Base-by-base conservation (phyloP, 1,140 invertebrate genomes). In the Magallana gigas region DNA sequence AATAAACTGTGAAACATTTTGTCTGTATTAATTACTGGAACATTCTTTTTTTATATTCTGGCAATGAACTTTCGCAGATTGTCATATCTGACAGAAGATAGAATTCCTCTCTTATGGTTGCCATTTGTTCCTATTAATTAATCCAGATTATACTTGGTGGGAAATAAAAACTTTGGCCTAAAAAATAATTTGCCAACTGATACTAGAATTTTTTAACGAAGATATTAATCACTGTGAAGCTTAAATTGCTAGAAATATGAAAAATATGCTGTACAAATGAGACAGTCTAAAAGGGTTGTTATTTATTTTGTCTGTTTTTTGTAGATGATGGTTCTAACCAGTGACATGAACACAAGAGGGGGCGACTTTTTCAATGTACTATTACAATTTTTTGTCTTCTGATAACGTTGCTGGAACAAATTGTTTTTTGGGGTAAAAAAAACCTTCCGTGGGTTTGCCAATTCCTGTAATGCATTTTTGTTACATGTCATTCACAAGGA, bases 41-140 rank as follows among this genome's bases (percentile, higher is more conserved):
- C 36, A 76, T 76, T 76, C 36, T 29, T 76, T 76, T 23, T 76
- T 29, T 76, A 76, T 76, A 29, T 12, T 29, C 9, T 76, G 68
- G 23, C 68, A 36, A 12, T 76, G 68, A 76, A 76, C 68, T 76
- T 76, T 76, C 68, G 68, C 18, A 76, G 68, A 76, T 76, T 76
- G 68, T 29, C 68, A 76, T 9, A 12, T 76, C 68, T 29, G 68
- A 76, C 68, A 29, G 23, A 29, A 12, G 36, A 23, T 23, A 23
- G 23, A 48, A 29, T 76, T 12, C 18, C 8, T 76, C 68, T 76
- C 11, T 23, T 36, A 76, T 29, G 23, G 23, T 76, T 12, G 23
- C 16, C n/a, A 68, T 68, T n/a, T 76, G 23, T 23, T 23, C 9
- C 23, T 48, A 29, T 76, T 76, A 29, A 29, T 76, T 76, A 76